Evolutionary conservation across 2,888 invertebrate species (phyloP).

Genomic region (Pycnomerus fuliginosus): DNA sequence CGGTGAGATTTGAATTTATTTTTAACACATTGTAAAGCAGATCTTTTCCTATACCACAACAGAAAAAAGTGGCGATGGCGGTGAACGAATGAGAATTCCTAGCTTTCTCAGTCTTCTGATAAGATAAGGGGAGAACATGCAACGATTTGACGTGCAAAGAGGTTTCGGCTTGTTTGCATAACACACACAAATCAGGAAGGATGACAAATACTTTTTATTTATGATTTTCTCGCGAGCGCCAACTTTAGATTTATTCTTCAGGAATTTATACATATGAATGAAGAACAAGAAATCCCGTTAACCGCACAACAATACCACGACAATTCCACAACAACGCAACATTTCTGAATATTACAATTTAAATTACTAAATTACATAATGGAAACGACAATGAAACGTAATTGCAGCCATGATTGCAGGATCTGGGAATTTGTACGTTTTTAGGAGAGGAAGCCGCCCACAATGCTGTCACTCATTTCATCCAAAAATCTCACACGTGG

Average conservation of each 20-base stretch:
- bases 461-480: neutral
- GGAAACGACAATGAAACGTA: slow-evolving; percentile 32
- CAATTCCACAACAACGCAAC: slow-evolving; percentile 29
- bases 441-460: slow-evolving; percentile 17
- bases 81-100: slow-evolving; percentile 10
- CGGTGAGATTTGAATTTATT: slow-evolving; percentile 24
- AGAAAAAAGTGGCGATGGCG: slow-evolving; percentile 15
- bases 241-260: slow-evolving; percentile 16
- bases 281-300: slow-evolving; percentile 10
- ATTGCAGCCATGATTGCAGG: slow-evolving; percentile 30
- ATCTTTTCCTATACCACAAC: slow-evolving; percentile 15
- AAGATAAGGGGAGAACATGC: slow-evolving; percentile 25
- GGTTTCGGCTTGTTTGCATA: slow-evolving; percentile 34
- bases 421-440: slow-evolving; percentile 21
- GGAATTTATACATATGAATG: slow-evolving; percentile 22
- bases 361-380: slow-evolving; percentile 32
- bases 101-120: slow-evolving; percentile 22
- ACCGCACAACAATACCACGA: slow-evolving; percentile 2
- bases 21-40: slow-evolving; percentile 21
- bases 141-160: slow-evolving; percentile 29
- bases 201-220: slow-evolving; percentile 37
- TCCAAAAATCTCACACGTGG: too few relatives aligned
- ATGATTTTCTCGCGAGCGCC: slow-evolving; percentile 27
- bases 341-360: slow-evolving; percentile 24
- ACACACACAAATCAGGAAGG: slow-evolving; percentile 33